Conservation (phyloP, 2,888 invertebrate species). For the Sphaerophoria taeniata region DNA sequence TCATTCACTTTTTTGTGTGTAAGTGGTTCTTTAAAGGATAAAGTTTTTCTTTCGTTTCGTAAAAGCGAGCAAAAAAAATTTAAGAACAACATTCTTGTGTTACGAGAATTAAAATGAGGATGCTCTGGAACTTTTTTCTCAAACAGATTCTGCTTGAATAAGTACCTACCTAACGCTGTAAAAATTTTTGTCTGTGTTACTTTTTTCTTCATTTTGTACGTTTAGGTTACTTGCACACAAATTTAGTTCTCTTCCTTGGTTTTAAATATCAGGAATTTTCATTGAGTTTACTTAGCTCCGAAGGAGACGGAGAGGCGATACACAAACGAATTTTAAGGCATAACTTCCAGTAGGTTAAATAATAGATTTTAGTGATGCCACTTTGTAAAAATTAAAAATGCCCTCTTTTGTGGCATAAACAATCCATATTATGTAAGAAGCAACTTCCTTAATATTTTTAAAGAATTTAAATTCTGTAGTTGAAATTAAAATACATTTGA, state of each 20-base stretch:
- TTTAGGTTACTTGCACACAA: background rate
- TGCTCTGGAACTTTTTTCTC: constrained; percentile 11
- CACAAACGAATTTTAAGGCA: background rate
- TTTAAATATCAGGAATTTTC: constrained; percentile 28
- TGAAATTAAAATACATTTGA: too few species aligned
- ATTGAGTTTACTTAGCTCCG: constrained; percentile 8
- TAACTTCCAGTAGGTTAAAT: constrained; percentile 6
- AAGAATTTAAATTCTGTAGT: too few species aligned
- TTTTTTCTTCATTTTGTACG: background rate
- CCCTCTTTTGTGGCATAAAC: too few species aligned
- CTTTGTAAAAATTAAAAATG: background rate
- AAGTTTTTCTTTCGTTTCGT: constrained; percentile 36
- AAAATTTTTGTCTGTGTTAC: background rate
- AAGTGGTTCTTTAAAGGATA: constrained; percentile 17
- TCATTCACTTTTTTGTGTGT: constrained; percentile 31
- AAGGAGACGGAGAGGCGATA: background rate
- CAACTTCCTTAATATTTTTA: too few species aligned
- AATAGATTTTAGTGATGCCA: constrained; percentile 11
- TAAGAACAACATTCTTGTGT: constrained; percentile 6
- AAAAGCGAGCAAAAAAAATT: constrained; percentile 5
- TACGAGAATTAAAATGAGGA: constrained; percentile 19
- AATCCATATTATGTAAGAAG: background rate
- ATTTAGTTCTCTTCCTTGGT: background rate
- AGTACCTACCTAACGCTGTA: background rate
- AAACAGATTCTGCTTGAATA: background rate